These are phyloP conservation scores for Allobates femoralis DNA, from an alignment of 2,797 vertebrate species.

Conservation along the genomic window DNA sequence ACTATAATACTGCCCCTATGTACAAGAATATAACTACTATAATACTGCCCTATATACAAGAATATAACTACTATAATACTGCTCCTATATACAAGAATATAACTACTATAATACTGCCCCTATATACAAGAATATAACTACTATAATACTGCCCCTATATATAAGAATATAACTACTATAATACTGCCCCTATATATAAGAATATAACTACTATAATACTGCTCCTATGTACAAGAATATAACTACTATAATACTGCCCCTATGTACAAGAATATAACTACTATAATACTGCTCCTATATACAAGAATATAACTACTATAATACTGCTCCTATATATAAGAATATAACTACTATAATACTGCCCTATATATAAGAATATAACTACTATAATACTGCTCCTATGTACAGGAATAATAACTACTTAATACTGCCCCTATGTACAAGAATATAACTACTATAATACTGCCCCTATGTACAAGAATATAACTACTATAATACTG, in stretches of 20 bases:
- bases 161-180: conserved; percentile 28
- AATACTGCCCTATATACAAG: too few species aligned
- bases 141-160: conserved; percentile 17
- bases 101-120: conserved; percentile 18
- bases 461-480: too few species aligned
- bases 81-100: conserved; percentile 7
- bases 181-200: neutral
- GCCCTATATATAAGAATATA: conserved; percentile 3
- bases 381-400: neutral
- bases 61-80: too few species aligned
- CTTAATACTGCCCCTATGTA: conserved; percentile 2
- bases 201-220: conserved; percentile 24
- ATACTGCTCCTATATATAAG: conserved; percentile 6
- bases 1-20: conserved; percentile 18
- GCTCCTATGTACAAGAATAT: conserved; percentile 13
- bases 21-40: conserved; percentile 30
- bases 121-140: conserved; percentile 20
- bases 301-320: conserved; percentile 25
- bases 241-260: conserved; percentile 25
- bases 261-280: too few species aligned
- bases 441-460: too few species aligned
- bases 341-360: conserved; percentile 19
- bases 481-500: conserved; percentile 29
- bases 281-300: conserved; percentile 10
- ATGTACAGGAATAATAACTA: neutral